These are phyloP conservation scores for Pelobates cultripes DNA, from an alignment of 2,797 vertebrate genomes.

Conservation along the genomic window DNA sequence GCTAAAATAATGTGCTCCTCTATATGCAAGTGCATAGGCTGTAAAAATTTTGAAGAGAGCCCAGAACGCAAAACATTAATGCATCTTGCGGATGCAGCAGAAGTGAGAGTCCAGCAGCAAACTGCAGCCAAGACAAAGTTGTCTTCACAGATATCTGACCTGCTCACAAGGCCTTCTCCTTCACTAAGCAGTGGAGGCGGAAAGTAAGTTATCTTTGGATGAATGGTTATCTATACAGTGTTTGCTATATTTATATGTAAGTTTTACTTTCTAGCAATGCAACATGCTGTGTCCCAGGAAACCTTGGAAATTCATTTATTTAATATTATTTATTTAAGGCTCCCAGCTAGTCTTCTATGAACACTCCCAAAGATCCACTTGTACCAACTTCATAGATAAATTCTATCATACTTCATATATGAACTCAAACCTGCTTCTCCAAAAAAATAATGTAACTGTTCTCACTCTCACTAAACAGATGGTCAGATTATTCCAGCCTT, in stretches of 20 bases:
- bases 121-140: constrained; percentile 97
- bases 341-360: too few species aligned
- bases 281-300: too few species aligned
- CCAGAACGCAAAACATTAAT: constrained; percentile 95
- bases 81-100: constrained; percentile 96
- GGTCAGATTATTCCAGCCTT: too few species aligned
- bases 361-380: too few species aligned
- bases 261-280: too few species aligned
- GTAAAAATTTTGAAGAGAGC: constrained; percentile 98
- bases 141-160: constrained; percentile 95
- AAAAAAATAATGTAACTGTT: too few species aligned
- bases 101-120: constrained; percentile 96
- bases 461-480: too few species aligned
- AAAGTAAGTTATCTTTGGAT: constrained; percentile 75
- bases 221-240: neutral
- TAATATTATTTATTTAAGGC: too few species aligned
- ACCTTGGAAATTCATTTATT: too few species aligned
- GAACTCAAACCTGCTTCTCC: too few species aligned
- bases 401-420: too few species aligned
- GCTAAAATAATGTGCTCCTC: constrained; percentile 99
- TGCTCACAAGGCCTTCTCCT: constrained; percentile 89
- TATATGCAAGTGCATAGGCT: constrained; percentile 97
- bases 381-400: too few species aligned
- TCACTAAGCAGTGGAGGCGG: constrained; percentile 88
- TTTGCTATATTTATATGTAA: neutral